These are phyloP conservation scores for Pyralis farinalis DNA, from an alignment of 2,888 invertebrate species.

Conservation along the genomic window DNA sequence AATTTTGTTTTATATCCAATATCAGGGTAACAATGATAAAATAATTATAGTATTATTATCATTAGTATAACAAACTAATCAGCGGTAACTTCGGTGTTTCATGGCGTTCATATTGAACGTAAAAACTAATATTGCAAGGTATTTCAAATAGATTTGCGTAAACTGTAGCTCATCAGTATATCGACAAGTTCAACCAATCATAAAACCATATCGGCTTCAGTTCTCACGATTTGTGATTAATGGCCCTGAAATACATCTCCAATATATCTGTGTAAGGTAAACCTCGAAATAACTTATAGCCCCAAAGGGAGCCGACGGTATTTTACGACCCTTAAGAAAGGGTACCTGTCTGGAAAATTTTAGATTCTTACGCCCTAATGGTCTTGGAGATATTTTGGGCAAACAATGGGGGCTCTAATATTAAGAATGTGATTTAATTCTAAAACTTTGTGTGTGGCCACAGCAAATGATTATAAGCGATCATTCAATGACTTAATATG, in stretches of 20 bases:
- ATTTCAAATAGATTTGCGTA: too few species aligned
- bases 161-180: too few species aligned
- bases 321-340: neutral
- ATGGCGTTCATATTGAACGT: too few species aligned
- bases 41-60: too few species aligned
- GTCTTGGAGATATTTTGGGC: conserved; percentile 2
- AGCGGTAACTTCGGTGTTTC: too few species aligned
- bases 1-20: too few species aligned
- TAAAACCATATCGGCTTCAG: neutral
- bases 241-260: neutral
- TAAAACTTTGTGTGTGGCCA: neutral
- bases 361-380: conserved; percentile 1
- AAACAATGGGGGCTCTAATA: conserved; percentile 6
- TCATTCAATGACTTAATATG: too few species aligned
- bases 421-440: conserved; percentile 3
- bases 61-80: too few species aligned
- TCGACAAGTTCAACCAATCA: too few species aligned
- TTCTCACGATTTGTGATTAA: neutral
- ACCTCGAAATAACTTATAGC: neutral
- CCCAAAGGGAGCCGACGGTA: neutral
- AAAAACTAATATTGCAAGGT: too few species aligned
- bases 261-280: neutral
- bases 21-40: too few species aligned
- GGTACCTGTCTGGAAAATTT: conserved; percentile 1
- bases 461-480: too few species aligned